Base-by-base conservation (phyloP, 2,888 invertebrate genomes). In the Synanthedon formicaeformis region DNA sequence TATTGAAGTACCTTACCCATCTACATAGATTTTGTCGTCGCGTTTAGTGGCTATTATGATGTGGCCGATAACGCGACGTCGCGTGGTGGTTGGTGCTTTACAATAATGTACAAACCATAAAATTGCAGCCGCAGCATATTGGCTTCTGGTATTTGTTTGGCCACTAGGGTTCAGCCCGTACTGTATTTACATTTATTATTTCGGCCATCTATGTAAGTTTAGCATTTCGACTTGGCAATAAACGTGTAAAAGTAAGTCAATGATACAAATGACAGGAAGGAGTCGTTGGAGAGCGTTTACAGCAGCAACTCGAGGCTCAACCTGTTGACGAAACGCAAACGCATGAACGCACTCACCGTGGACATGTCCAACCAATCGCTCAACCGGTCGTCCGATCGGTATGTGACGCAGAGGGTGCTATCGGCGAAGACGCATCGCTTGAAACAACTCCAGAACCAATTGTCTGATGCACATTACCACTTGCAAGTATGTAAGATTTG, bases 401-500 rank as follows among this genome's bases (percentile, higher is more conserved):
- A 73, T 56, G 84, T 87, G 41, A 74, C 87, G 11, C 87, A 94
- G 72, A 87, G 94, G 12, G 92, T 95, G 49, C 80, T 93, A 59
- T 94, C 94, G 0, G 94, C 94, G 1, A 92, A 94, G 76, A 89
- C 93, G 57, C 88, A 94, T 56, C 89, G 93, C 27, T 88, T 94
- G 34, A 93, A 94, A 67, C 92, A 93, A 55, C 80, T 94, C 58
- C 94, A 95, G 79, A 95, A 93, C 75, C 94, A 95, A 71, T 70
- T 95, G 53, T 90, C 92, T 4, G 94, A 94, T 73, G 94, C 94
- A 0, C 94, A 94, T 70, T 93, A 91, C 63, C 93, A 93, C 70
- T 86, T 95, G 56, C 91, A 93, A 68, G 93, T 93, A 45, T 1
- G 45, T 45, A 34, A 10, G 34, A 34, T 8, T 6, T 8, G 27